Evolutionary conservation across 64 coral and sea anemone species (phyloP), one percentile per base, ranked within the genome.

Genomic region (Stylophora pistillata): DNA sequence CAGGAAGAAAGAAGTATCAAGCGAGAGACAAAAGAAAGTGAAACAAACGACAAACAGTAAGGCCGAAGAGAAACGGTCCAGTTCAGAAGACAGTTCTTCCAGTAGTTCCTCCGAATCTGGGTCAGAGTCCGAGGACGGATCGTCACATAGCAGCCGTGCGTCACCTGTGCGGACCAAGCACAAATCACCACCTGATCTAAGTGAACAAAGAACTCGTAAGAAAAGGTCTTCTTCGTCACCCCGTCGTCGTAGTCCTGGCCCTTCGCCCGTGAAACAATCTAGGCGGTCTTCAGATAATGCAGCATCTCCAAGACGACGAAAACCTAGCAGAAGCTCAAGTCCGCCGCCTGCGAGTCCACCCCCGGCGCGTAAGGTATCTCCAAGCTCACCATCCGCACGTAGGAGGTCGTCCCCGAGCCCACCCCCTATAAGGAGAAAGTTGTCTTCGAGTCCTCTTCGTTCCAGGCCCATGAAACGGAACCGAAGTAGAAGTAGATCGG

Each of bases 31-130:
- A 32, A 81, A 56, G 20, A 81, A 81, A 56, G 56, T 10, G 23
- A 82, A 65, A 20, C 59, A 64, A 64, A 60, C 26, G 57, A 30
- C 56, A 32, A 30, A 56, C 20, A 18, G 16, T 20, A 82, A 65
- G 56, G 56, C 79, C 6, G 13, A 63, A 82, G 0, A 15, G 0
- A 60, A 60, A 60, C 20, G 27, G 15, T 64, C 78, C 62, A 84
- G 80, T 70, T 84, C 80, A 69, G 80, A 84, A 34, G 80, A 84
- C 32, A 84, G 80, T 25, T 84, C 80, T 69, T 84, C 80, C 21
- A 69, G 80, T 54, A 84, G 80, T 70, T 84, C 80, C 23, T 84
- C 80, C 30, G 80, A 69, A 12, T 84, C 79, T 0, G 58, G 47
- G 29, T 82, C 80, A 70, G 61, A 62, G 34, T 84, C 80, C 37